Conservation (phyloP, 2,797 vertebrate species). For the Clangula hyemalis region DNA sequence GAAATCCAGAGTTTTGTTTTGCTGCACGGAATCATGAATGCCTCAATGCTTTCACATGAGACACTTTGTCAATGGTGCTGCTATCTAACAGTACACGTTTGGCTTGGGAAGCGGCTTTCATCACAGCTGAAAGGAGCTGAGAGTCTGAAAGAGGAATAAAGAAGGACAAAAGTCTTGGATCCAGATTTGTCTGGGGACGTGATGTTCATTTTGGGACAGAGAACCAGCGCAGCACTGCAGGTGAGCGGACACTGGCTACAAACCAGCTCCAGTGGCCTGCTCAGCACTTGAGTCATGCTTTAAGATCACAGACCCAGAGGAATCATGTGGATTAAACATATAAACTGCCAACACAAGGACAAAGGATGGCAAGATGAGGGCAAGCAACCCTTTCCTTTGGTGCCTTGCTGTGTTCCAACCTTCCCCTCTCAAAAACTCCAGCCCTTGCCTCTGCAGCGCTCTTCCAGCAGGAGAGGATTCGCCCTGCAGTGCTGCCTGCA, state of each 20-base stretch:
- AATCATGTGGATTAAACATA: neutral
- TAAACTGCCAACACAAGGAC: accelerated
- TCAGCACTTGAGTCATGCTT: neutral
- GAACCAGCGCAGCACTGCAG: neutral
- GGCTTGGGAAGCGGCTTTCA: neutral
- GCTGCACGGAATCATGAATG: neutral
- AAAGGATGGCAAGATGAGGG: neutral
- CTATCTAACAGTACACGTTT: neutral
- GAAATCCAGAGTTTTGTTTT: conserved; percentile 3
- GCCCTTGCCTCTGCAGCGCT: neutral
- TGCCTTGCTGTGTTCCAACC: neutral
- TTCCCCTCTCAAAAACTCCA: neutral
- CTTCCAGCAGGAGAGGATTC: neutral
- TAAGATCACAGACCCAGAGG: neutral
- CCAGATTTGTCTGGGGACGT: neutral
- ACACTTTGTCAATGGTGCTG: neutral
- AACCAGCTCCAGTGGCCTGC: neutral
- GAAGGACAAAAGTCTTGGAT: neutral
- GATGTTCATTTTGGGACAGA: neutral
- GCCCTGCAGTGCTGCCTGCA: neutral
- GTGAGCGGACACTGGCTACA: accelerated
- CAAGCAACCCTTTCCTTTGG: neutral
- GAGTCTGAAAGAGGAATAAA: neutral
- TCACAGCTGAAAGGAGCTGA: neutral
- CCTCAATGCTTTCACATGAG: conserved; percentile 3